Base-by-base conservation (phyloP, 2,113 vertebrate species). In the Mobula birostris region DNA sequence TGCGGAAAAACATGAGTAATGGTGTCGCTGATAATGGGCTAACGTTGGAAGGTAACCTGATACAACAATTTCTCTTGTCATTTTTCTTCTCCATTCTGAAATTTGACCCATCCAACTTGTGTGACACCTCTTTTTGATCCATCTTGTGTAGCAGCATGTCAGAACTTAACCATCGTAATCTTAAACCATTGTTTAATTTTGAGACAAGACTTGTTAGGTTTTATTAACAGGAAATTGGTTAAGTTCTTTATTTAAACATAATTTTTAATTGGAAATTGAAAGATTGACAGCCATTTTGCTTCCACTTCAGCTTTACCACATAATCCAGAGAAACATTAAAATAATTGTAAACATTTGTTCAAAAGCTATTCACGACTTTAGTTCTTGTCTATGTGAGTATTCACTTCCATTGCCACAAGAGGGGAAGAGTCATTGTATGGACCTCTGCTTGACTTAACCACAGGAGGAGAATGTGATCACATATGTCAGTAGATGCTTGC, bases 21-120 rank as follows among this genome's bases (percentile, higher is more conserved):
- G 99, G 99, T n/a, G 98, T 99, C 82, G 97, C 97, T 80, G 98
- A 98, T 95, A 98, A 99, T 48, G 99, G 99, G n/a, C 96, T 99
- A 94, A 98, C 98, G 0, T 96, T 99, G 94, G 99, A 99, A 98
- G 99, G 99, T 99, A 91, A 85, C 94, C 24, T 7, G 19, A 66
- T 72, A 68, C 29, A 63, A 58, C 27, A 27, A 7, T 40, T 7
- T 14, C 56, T 40, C 19, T 32, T 94, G 76, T 48, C 8, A 40
- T 4, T 32, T 32, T 61, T 90, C 2, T 32, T 24, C 61, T 15
- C 63, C 63, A 91, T 63, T 68, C 32, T n/a, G 29, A 32, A 32
- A 17, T 29, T 7, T 66, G 29, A 66, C 14, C 3, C 0, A 29
- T 56, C 7, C 56, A 79, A 7, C 85, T 58, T 58, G 15, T 27